Conservation (phyloP, 2,888 invertebrate genomes). For the Heteromurus nitidus region DNA sequence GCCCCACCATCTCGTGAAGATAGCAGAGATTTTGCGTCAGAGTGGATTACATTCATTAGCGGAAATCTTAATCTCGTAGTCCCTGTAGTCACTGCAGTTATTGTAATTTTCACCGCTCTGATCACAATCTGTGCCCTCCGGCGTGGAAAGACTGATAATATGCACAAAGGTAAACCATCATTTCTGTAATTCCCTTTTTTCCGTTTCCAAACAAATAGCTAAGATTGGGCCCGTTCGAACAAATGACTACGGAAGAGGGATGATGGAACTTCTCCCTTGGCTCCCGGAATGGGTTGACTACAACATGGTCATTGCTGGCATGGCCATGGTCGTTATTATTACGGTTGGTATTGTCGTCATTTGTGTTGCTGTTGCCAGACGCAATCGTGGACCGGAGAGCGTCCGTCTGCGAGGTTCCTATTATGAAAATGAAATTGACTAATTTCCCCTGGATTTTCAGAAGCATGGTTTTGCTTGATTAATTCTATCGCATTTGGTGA, state of each 20-base stretch:
- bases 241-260: conserved; percentile 70
- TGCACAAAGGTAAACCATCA: conserved; percentile 85
- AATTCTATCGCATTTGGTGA: no score
- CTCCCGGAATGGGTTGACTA: conserved; percentile 91
- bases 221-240: conserved; percentile 83
- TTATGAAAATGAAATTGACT: no score
- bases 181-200: conserved; percentile 69
- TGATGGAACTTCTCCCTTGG: conserved; percentile 80
- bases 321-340: conserved; percentile 92
- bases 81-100: conserved; percentile 91
- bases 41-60: conserved; percentile 72
- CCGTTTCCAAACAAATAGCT: conserved; percentile 78
- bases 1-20: conserved; percentile 71
- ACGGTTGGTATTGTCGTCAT: conserved; percentile 93
- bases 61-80: conserved; percentile 90
- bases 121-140: conserved; percentile 94
- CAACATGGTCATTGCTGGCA: conserved; percentile 91
- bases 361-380: conserved; percentile 89
- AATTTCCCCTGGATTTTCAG: no score
- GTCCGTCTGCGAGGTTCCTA: conserved; percentile 84
- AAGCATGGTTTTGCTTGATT: no score
- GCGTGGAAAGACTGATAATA: conserved; percentile 83
- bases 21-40: conserved; percentile 71
- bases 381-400: conserved; percentile 82
- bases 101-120: conserved; percentile 94